Evolutionary conservation across 1,140 invertebrate genomes (phyloP).

Genomic region (Tetramorium alpestre): DNA sequence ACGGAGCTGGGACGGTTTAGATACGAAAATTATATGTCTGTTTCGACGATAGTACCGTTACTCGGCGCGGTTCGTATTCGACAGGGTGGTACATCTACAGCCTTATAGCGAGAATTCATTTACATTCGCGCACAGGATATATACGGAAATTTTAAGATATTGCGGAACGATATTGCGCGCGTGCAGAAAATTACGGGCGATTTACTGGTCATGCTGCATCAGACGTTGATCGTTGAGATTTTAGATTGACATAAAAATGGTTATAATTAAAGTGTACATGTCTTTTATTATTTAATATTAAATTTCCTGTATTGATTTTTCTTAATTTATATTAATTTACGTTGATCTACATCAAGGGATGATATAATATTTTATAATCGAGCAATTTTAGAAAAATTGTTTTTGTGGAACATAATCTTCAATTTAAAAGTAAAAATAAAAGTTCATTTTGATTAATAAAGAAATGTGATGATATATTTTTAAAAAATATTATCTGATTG

Average conservation of each 20-base stretch:
- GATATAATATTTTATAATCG: neutral
- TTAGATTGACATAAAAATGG: neutral
- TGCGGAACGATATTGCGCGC: neutral
- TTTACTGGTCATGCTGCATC: neutral
- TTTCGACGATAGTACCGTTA: conserved; percentile 46
- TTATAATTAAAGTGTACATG: neutral
- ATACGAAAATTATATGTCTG: conserved; percentile 55
- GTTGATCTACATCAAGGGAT: neutral
- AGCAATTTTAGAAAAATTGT: neutral
- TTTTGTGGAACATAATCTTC: neutral
- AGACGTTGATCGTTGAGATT: neutral
- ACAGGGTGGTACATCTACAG: neutral
- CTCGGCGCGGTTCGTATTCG: conserved; percentile 10
- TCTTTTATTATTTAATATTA: neutral
- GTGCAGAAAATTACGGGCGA: conserved; percentile 23
- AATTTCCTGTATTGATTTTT: neutral
- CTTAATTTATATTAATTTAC: neutral
- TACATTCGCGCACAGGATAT: neutral
- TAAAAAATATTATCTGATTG: neutral
- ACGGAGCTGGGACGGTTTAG: conserved; percentile 42
- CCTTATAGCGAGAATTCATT: neutral
- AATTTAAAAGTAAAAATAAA: neutral
- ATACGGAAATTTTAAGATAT: conserved; percentile 17
- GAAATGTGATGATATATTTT: neutral
- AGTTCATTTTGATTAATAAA: neutral